Evolutionary conservation across 2,797 vertebrate species (phyloP).

Genomic region (Tokudaia muenninki): DNA sequence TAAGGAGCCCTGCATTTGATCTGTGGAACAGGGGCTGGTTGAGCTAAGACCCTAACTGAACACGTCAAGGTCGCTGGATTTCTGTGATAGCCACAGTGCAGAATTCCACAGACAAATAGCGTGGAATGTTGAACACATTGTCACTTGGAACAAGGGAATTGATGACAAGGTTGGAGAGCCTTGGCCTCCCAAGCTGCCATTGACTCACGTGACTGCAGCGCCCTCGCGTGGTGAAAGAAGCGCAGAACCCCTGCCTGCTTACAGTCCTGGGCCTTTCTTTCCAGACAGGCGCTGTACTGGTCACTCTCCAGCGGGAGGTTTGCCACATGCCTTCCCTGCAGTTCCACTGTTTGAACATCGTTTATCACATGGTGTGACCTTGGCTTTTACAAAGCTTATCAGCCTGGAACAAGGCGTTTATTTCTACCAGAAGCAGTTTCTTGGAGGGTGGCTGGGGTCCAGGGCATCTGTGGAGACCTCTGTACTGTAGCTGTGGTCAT

Average conservation of each 20-base stretch:
- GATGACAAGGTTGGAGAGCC: neutral
- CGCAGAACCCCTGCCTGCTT: too few species aligned
- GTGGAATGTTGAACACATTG: neutral
- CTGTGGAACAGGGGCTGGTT: neutral
- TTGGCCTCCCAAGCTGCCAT: neutral
- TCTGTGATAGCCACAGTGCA: neutral
- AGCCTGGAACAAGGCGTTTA: neutral
- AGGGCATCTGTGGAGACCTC: neutral
- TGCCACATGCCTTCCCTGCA: neutral
- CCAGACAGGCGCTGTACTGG: rapidly evolving
- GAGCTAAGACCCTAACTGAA: neutral
- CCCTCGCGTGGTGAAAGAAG: slow-evolving; percentile 17
- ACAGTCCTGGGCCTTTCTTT: too few species aligned
- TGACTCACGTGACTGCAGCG: neutral
- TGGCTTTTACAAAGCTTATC: neutral
- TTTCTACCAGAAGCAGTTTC: neutral
- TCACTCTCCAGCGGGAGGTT: neutral
- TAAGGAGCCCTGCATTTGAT: neutral
- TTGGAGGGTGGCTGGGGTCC: neutral
- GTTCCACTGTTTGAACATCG: neutral
- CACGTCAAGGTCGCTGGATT: neutral
- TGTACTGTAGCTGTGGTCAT: neutral
- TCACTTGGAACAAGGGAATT: neutral
- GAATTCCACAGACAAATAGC: neutral
- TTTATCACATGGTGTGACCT: neutral